Base-by-base conservation (phyloP, 2,113 vertebrate genomes). In the Myodes glareolus region DNA sequence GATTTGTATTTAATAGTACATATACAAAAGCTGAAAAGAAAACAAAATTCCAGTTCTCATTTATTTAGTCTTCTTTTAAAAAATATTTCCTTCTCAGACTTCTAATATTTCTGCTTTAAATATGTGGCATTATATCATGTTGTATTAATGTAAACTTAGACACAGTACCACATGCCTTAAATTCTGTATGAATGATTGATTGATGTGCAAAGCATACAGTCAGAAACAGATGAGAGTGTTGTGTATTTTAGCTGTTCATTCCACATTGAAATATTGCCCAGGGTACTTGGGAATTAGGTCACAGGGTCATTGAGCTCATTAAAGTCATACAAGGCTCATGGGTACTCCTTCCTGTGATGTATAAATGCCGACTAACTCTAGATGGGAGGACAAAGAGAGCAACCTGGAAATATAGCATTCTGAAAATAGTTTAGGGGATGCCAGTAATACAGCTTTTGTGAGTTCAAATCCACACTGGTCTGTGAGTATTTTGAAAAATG, bases 81-180 rank as follows among this genome's bases (percentile, higher is more conserved):
- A 12, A 91, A 63, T 9, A 39, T 55, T 86, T 94, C 23, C 29
- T 80, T 4, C 39, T 84, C 95, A 11, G 0, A 80, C 42, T 92
- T 91, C 16, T 14, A 90, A 42, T 19, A 82, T 90, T 88, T 92
- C 36, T 90, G 90, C 4, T 50, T 84, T 73, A 91, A 94, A 65
- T 5, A 58, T 61, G 33, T 63, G 65, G 0, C 65, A 90, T 84
- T 80, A 25, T 85, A 87, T 12, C 11, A 88, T 91, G 31, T 52
- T 91, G 1, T 58, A 70, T 80, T 76, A 52, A 36, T 29, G 50
- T 81, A 33, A 88, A 92, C 55, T 85, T 84, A 75, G 52, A 36
- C 2, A 88, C 5, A 81, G 12, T 92, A 97, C 78, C 47, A 86
- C n/a, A 58, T 42, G 36, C 58, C 36, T 86, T 88, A 86, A 77